Evolutionary conservation across 2,113 vertebrate species (phyloP).

Genomic region (Gymnocephalus cernua): DNA sequence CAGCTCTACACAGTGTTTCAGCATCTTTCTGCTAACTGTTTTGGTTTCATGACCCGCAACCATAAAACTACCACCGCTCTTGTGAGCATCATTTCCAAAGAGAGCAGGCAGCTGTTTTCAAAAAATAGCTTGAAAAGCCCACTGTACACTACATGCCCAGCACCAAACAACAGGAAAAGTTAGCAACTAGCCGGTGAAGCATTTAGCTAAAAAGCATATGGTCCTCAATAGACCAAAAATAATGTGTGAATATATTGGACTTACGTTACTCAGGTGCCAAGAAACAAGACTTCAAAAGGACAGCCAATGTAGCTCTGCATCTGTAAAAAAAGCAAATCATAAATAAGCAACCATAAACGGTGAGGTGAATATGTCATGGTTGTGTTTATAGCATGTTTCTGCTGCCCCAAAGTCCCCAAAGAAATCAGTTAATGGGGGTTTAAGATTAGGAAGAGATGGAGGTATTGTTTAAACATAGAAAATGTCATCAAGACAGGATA

Average conservation of each 20-base stretch:
- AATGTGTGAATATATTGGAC: too few species aligned
- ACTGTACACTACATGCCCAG: not conserved
- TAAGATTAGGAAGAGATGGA: not conserved
- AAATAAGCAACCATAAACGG: too few species aligned
- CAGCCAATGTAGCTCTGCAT: too few species aligned
- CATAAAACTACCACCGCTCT: not conserved
- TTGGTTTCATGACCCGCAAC: not conserved
- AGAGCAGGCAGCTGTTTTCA: not conserved
- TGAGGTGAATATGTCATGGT: too few species aligned
- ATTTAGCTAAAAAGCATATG: not conserved
- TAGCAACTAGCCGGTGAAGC: not conserved
- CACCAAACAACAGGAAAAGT: not conserved
- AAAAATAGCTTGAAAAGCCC: not conserved
- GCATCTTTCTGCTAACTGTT: not conserved
- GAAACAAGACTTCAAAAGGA: too few species aligned
- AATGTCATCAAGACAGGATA: not conserved
- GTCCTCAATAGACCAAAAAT: too few species aligned
- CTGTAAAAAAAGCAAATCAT: too few species aligned
- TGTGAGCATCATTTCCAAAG: not conserved
- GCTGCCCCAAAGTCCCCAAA: not conserved
- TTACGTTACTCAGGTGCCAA: too few species aligned
- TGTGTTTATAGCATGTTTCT: not conserved
- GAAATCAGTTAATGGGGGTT: not conserved
- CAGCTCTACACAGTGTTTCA: not conserved
- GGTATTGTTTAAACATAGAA: not conserved